Conservation (phyloP, 92 coral and sea anemone genomes). For the Micromussa lordhowensis region DNA sequence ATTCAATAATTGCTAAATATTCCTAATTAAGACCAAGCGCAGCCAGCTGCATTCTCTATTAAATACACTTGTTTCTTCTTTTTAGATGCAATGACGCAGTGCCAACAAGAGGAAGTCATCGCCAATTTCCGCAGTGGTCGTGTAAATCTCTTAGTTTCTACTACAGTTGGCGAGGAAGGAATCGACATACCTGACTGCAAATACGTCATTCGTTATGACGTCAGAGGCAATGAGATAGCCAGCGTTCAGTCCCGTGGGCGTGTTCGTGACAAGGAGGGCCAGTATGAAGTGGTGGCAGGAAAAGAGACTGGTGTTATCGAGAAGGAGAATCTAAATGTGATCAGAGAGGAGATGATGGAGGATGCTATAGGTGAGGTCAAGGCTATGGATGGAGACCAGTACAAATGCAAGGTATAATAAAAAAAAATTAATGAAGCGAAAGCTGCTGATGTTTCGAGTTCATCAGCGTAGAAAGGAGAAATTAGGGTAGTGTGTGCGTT, state of each 20-base stretch:
- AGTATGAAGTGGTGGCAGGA: constrained; percentile 72
- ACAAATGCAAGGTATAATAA: constrained; percentile 52
- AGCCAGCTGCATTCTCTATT: background rate
- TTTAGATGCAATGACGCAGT: constrained; percentile 86
- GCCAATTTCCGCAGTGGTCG: constrained; percentile 78
- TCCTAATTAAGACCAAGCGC: background rate
- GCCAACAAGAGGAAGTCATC: constrained; percentile 78
- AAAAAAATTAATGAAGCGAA: background rate
- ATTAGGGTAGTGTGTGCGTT: too few relatives aligned
- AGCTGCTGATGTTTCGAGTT: background rate
- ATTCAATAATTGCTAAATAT: too few relatives aligned
- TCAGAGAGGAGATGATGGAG: constrained; percentile 81
- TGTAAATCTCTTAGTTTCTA: constrained; percentile 82
- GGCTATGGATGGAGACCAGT: constrained; percentile 44
- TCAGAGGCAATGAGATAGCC: constrained; percentile 87
- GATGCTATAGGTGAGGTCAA: constrained; percentile 67
- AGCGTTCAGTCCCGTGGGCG: constrained; percentile 95
- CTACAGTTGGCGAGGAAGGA: constrained; percentile 91
- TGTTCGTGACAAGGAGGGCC: constrained; percentile 78
- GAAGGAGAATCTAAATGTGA: constrained; percentile 74
- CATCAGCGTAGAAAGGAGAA: too few relatives aligned
- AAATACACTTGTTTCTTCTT: background rate
- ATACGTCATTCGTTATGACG: constrained; percentile 81
- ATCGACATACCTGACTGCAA: constrained; percentile 87
- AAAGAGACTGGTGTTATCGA: constrained; percentile 71